Conservation (phyloP, 2,797 vertebrate species). For the Squalus acanthias region DNA sequence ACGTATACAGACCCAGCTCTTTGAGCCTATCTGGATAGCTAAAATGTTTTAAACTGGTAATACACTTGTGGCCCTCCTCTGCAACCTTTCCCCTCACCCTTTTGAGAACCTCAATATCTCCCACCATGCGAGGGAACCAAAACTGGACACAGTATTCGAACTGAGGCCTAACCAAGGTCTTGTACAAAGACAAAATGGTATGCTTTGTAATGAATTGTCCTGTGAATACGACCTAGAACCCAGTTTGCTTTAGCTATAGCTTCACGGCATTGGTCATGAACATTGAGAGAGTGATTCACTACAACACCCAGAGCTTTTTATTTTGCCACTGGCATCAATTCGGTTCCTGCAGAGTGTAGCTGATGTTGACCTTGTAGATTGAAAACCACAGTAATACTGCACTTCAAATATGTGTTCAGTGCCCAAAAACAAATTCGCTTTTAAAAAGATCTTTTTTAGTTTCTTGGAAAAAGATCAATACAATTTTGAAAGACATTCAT, state of each 20-base stretch:
- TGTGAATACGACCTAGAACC: neutral
- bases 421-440: neutral
- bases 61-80: neutral
- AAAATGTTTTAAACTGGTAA: neutral
- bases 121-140: neutral
- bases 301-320: neutral
- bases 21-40: neutral
- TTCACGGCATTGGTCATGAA: neutral
- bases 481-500: neutral
- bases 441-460: neutral
- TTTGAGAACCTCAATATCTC: neutral
- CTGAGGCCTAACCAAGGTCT: neutral
- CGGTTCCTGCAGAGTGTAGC: neutral
- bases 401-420: constrained; percentile 9
- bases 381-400: neutral
- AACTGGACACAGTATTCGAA: neutral
- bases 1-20: neutral
- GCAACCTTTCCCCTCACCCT: too few relatives aligned
- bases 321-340: neutral
- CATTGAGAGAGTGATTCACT: neutral
- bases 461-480: constrained; percentile 1
- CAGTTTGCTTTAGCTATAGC: neutral
- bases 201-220: neutral
- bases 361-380: neutral
- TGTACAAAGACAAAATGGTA: neutral